Conservation (phyloP, 2,113 vertebrate genomes). For the Petrocephalus microphthalmus region DNA sequence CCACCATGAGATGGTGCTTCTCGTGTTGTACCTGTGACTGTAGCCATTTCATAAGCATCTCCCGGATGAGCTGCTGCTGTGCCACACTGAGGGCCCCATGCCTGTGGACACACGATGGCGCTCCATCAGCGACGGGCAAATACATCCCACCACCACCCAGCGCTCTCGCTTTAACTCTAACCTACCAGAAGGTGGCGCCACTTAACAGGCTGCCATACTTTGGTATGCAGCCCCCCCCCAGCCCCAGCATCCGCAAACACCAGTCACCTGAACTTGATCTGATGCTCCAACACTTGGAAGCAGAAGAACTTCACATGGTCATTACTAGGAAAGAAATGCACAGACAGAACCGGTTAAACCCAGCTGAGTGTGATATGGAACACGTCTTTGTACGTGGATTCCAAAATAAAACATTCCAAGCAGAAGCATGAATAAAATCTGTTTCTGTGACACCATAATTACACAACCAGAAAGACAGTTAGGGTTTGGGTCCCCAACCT, state of each 20-base stretch:
- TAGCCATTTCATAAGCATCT: slow-evolving; percentile 93
- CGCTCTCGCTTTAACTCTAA: neutral
- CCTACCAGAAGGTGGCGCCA: neutral
- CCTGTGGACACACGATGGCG: slow-evolving; percentile 57
- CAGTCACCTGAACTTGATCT: slow-evolving; percentile 91
- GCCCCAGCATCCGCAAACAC: neutral
- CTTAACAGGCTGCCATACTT: neutral
- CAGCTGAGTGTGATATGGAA: neutral
- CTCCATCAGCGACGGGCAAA: neutral
- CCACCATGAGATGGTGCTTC: neutral
- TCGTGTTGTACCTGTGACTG: slow-evolving; percentile 75
- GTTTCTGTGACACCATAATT: neutral
- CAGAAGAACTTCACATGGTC: slow-evolving; percentile 99
- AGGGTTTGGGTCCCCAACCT: neutral
- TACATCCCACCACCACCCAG: neutral
- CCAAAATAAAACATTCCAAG: neutral
- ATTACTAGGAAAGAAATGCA: slow-evolving; percentile 63
- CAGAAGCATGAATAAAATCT: neutral
- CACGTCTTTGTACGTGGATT: neutral
- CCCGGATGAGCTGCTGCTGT: slow-evolving; percentile 91
- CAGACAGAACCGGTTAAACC: neutral
- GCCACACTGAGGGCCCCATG: slow-evolving; percentile 74
- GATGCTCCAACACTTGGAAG: slow-evolving; percentile 96
- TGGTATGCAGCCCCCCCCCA: neutral
- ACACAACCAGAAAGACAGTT: neutral